phyloP scores from a whole-genome alignment of 2,888 invertebrate species.

The Trissolcus japonicus region DNA sequence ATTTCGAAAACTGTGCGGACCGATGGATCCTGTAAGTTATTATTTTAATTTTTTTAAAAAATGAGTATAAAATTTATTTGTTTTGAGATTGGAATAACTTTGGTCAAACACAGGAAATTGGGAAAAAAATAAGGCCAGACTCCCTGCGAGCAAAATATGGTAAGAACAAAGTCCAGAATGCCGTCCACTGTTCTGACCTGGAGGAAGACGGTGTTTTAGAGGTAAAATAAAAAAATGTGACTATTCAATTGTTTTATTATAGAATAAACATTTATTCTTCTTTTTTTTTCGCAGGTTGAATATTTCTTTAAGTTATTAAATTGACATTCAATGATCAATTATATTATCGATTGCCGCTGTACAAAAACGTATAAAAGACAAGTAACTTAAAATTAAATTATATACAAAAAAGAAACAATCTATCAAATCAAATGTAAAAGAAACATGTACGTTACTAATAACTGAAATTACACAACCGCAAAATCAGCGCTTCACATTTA shows the following conservation, averaged over 20 bases:
- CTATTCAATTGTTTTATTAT: neutral
- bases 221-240: conserved; percentile 68
- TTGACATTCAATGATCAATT: conserved; percentile 14
- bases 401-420: conserved; percentile 4
- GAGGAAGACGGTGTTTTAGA: conserved; percentile 91
- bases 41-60: neutral
- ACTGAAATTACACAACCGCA: no score
- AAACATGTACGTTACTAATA: no score
- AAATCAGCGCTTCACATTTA: no score
- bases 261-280: conserved; percentile 4
- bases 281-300: conserved; percentile 77
- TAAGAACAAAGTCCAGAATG: conserved; percentile 88
- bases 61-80: neutral
- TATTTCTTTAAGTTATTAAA: conserved; percentile 85
- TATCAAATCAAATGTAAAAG: neutral
- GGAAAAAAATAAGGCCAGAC: conserved; percentile 87
- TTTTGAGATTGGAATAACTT: no score
- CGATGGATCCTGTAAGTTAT: conserved; percentile 88
- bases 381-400: neutral
- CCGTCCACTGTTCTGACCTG: conserved; percentile 95
- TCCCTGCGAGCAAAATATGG: conserved; percentile 92
- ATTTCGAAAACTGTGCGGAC: conserved; percentile 91
- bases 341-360: conserved; percentile 17
- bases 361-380: neutral
- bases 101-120: conserved; percentile 82